Evolutionary conservation across 2,797 vertebrate genomes (phyloP), one percentile per base, ranked within the genome.

Genomic region (Coccyzus lansbergi): DNA sequence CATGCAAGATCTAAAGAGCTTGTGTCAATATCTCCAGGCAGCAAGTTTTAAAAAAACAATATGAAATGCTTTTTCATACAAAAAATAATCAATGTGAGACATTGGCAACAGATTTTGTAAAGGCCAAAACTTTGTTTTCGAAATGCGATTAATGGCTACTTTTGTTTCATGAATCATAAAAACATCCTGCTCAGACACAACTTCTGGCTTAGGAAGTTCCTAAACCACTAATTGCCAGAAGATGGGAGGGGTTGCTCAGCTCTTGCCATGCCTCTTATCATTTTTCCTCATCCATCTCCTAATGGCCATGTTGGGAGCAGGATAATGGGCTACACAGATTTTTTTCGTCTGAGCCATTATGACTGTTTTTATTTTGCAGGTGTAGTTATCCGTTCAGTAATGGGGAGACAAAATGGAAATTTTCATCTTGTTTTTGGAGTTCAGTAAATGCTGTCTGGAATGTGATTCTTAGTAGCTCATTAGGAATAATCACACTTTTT

Each of bases 141-240:
- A 46, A 94, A 86, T 78, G 34, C 19, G 31, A 86, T 88, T 96
- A 88, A 91, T 94, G 90, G 72, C 34, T 72, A 44, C 87, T 94
- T 90, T 72, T 83, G 46, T 92, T 94, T 94, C 62, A 92, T 79
- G 85, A 75, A 52, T 40, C 90, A 80, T 83, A 10, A 91, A 93
- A 94, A 78, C 91, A 94, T 96, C 70, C 90, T 91, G 34, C 59
- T 86, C 31, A 76, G 85, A 46, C 12, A 62, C 90, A 81, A 34
- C 33, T 86, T 79, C 76, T 95, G 75, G 59, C 40, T 82, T 78
- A 86, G 85, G 87, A 96, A 95, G 80, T 94, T 90, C 80, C 80
- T 78, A 81, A 94, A 78, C 93, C 91, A 28, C 95, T 96, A 95
- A 96, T 96, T 96, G 93, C 72, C 52, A 81, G 83, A 81, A 84